A percentile compares a stretch with the other conserved stretches of the same genome.
Evolutionary conservation across 2,113 vertebrate genomes (phyloP).

Genomic region (Eurystomus gularis): DNA sequence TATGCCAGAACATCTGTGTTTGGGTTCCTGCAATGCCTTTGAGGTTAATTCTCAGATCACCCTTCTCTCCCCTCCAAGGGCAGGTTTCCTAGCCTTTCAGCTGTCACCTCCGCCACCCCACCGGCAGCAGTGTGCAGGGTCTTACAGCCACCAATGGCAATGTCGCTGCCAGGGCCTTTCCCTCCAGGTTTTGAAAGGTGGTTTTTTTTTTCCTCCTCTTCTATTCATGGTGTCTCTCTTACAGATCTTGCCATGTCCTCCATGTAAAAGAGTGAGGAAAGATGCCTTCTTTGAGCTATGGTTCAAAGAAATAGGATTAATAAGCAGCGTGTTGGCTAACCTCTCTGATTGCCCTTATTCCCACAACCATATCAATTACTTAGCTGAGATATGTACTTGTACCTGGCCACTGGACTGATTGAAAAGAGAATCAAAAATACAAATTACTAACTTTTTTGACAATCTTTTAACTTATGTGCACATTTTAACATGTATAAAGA

Average conservation of each 20-base stretch:
- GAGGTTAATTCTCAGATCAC: slow-evolving; percentile 4
- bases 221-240: neutral
- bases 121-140: neutral
- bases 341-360: neutral
- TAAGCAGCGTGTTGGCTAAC: neutral
- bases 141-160: neutral
- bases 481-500: neutral
- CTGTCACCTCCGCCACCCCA: neutral
- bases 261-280: neutral
- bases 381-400: neutral
- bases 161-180: neutral
- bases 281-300: neutral
- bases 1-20: slow-evolving; percentile 17
- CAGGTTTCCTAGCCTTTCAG: neutral
- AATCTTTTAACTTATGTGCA: neutral
- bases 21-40: neutral
- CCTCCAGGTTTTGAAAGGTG: neutral
- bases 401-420: neutral
- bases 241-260: neutral
- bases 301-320: neutral
- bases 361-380: neutral
- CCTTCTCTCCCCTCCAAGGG: neutral
- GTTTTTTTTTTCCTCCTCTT: neutral
- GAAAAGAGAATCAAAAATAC: neutral
- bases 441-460: neutral